phyloP scores from a whole-genome alignment of 1,140 invertebrate species.

The Pentalonia nigronervosa region DNA sequence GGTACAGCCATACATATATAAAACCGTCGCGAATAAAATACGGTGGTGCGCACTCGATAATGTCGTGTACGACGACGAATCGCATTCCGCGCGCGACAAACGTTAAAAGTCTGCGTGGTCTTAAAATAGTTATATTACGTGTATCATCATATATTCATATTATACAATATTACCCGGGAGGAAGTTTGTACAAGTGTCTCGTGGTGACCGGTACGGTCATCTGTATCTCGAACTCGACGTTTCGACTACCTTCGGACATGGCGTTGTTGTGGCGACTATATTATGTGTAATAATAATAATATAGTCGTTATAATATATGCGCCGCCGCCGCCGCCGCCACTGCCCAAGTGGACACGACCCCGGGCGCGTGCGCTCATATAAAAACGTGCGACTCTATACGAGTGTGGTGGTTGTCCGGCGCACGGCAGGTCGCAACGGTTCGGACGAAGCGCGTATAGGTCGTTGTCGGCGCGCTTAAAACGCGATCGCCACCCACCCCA shows the following conservation, averaged over 20 bases:
- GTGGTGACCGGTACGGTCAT: conserved; percentile 57
- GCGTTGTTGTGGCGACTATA: conserved; percentile 34
- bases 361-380: neutral
- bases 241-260: conserved; percentile 50
- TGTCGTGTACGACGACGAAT: neutral
- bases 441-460: conserved; percentile 6
- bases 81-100: neutral
- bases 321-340: neutral
- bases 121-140: neutral
- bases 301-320: neutral
- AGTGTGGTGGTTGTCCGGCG: neutral
- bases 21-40: neutral
- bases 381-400: neutral
- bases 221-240: conserved; percentile 55
- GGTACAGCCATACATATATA: neutral
- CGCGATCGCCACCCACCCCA: neutral
- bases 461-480: conserved; percentile 24
- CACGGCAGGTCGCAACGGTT: neutral
- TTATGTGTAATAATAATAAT: neutral
- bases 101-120: neutral
- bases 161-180: conserved; percentile 33
- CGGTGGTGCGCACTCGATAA: too few species aligned
- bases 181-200: conserved; percentile 54
- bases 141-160: too few species aligned
- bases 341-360: neutral